Evolutionary conservation across 2,888 invertebrate genomes (phyloP).

Genomic region (Spisula solida): DNA sequence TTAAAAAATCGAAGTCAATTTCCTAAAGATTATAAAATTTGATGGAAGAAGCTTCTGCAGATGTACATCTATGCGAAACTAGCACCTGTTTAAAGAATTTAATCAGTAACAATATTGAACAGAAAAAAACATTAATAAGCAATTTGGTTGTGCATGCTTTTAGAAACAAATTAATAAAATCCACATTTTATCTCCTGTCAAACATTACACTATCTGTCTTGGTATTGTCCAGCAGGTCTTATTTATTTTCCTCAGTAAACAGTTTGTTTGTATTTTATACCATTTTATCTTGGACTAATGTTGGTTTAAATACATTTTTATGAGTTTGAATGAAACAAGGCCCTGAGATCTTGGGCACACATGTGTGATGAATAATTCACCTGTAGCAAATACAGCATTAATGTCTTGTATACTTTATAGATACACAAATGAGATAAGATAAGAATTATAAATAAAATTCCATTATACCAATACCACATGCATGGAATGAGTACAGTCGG

Average conservation of each 20-base stretch:
- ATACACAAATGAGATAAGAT: no score
- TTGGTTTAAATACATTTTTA: slow-evolving; percentile 18
- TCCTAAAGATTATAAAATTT: background rate
- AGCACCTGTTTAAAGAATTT: background rate
- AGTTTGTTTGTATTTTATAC: slow-evolving; percentile 14
- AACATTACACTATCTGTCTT: background rate
- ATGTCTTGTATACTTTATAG: no score
- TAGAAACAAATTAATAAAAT: slow-evolving; percentile 7
- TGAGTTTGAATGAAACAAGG: slow-evolving; percentile 20
- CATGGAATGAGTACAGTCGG: no score
- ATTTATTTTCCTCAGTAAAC: slow-evolving; percentile 15
- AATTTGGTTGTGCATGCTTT: background rate
- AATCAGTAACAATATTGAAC: background rate
- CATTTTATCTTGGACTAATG: slow-evolving; percentile 19
- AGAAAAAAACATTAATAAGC: background rate
- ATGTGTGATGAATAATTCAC: background rate
- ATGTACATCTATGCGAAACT: background rate
- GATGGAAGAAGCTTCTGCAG: no score
- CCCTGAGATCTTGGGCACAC: background rate
- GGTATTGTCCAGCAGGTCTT: slow-evolving; percentile 3
- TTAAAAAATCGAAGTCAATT: background rate
- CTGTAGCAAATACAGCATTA: background rate
- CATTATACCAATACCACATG: no score
- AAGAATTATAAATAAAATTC: no score
- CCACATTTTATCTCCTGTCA: background rate